Evolutionary conservation across 2,888 invertebrate species (phyloP), one percentile per base, ranked within the genome.

Genomic region (Drosophila infuscata): DNA sequence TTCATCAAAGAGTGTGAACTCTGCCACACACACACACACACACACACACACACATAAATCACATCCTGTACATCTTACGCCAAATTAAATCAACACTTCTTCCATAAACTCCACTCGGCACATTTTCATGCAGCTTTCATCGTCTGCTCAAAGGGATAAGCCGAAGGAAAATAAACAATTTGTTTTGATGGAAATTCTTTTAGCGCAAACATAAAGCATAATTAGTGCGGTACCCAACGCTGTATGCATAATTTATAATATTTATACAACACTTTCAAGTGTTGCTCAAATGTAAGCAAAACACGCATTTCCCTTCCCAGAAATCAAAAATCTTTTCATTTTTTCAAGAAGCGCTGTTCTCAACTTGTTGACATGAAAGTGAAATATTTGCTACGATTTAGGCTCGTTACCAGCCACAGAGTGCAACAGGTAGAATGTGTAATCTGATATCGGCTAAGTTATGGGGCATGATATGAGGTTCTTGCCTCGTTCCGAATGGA

Each of bases 251-350:
- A 32, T 30, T 20, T 15, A 15, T 60, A 74, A 84, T 88, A 88
- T 88, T 88, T 89, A 86, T 65, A 76, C 74, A 89, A 72, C 71
- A 78, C 68, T 79, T 79, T 79, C 70, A 71, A 82, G 89, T 82
- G 83, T 66, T 81, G 73, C 71, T 57, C 56, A 68, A 79, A 66
- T 36, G 69, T 53, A 73, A 79, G 66, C 80, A 82, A 59, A 82
- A 59, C 73, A 79, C 38, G 63, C 70, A 49, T 62, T 83, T 76
- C 71, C 82, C 63, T 87, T 82, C 82, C 49, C 25, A 62, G 84
- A 89, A 89, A 54, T 73, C 57, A 29, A 58, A 68, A 76, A 74
- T 49, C 54, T 67, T 59, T 68, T 70, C 49, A 35, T 46, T 46
- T 54, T 46, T 33, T 59, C 38, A 52, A 53, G 41, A 43, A 72